Base-by-base conservation (phyloP, 2,797 vertebrate genomes). In the Hylomyscus alleni region DNA sequence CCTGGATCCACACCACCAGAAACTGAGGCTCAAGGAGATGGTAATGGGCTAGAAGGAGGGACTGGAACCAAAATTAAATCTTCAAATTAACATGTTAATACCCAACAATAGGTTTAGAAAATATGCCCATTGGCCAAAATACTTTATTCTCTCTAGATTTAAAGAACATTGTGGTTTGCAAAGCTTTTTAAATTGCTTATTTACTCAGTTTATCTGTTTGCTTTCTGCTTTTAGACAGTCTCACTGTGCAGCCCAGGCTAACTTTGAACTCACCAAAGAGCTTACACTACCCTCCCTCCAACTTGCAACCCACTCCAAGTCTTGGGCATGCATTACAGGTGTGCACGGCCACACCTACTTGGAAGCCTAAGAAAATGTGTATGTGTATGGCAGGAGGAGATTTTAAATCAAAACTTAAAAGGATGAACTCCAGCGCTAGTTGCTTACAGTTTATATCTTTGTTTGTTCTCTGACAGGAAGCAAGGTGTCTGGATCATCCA, bases 381-480 rank as follows among this genome's bases (percentile, higher is more conserved):
- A 9, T 7, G 3, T 77, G 52, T 65, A 67, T 40, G 34, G 31
- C 1, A 31, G 44, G 65, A 75, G 58, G 87, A 91, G 90, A 69
- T 37, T 40, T 86, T 29, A 37, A 92, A 96, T 6, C 37, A 50
- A 56, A 92, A 60, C 5, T 65, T 77, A 56, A 86, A 69, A 90
- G 34, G 91, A 69, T 72, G 19, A 77, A n/a, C 40, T 72, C 34
- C 54, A 56, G 47, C 26, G 26, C 58, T 81, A 80, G 77, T 77
- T 76, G 24, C 19, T 95, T 14, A 69, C 34, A 67, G 24, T 94
- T 95, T 76, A 8, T 65, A n/a, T 72, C 50, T 95, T 15, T 6
- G 11, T 84, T 94, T 83, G 72, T 85, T 73, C 77, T 17, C 81
- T 92, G 69, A 67, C 13, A 90, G 73, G 58, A 95, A 90, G 87